Conservation (phyloP, 1,140 invertebrate species). For the Macrobrachium rosenbergii region DNA sequence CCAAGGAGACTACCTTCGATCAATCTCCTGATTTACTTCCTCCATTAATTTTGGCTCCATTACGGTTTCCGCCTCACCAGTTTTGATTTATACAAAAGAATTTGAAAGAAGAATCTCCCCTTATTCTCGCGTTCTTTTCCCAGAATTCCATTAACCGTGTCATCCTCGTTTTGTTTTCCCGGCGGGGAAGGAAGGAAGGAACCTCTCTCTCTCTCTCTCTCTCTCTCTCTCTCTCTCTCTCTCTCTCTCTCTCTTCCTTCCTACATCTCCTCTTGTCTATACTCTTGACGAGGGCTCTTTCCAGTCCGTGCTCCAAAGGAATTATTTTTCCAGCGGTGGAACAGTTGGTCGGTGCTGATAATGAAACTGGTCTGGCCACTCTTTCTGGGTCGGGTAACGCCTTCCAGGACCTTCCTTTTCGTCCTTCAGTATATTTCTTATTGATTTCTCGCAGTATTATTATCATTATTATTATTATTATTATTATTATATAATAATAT, state of each 20-base stretch:
- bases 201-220: neutral
- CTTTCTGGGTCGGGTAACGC: no score
- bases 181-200: neutral
- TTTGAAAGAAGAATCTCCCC: neutral
- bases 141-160: neutral
- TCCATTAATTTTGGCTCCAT: conserved; percentile 54
- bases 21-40: conserved; percentile 46
- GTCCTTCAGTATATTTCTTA: no score
- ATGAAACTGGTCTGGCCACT: neutral
- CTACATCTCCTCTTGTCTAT: neutral
- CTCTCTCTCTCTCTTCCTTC: neutral
- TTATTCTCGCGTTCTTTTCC: neutral
- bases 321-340: neutral
- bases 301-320: neutral
- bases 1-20: conserved; percentile 42
- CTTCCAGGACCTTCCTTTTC: no score
- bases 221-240: conserved; percentile 12
- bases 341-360: neutral
- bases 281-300: neutral
- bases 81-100: conserved; percentile 48
- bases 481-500: neutral
- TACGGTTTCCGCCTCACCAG: conserved; percentile 47
- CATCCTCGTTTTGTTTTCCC: neutral
- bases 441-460: no score
- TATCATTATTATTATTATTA: no score